These are phyloP conservation scores for Drosophila rellima DNA, from an alignment of 2,888 invertebrate species.

Conservation along the genomic window DNA sequence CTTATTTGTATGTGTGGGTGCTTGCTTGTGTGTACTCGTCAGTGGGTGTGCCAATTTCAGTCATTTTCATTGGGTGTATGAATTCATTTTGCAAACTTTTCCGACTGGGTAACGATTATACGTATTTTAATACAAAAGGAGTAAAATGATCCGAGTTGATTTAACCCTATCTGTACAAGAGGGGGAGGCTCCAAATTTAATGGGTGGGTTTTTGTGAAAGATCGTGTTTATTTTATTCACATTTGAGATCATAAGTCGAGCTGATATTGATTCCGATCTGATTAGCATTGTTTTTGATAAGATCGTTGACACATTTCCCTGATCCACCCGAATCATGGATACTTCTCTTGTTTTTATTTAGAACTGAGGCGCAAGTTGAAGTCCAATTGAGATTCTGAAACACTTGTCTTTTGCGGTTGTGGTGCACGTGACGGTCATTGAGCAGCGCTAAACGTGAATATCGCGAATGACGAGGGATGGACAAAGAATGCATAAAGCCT, in stretches of 20 bases:
- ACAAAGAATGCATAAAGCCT: slow-evolving; percentile 6
- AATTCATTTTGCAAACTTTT: not conserved
- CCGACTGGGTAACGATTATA: not conserved
- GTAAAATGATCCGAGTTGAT: not conserved
- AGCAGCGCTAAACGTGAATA: slow-evolving; percentile 14
- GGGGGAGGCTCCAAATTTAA: too few species aligned
- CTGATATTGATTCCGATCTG: too few species aligned
- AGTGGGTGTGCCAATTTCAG: not conserved
- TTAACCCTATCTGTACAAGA: too few species aligned
- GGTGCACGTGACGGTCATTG: slow-evolving; percentile 62
- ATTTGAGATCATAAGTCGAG: too few species aligned
- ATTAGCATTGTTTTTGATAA: too few species aligned
- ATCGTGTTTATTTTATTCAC: too few species aligned
- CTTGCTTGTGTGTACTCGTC: not conserved
- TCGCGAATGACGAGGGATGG: not conserved
- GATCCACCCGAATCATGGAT: not conserved
- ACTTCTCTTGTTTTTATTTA: not conserved
- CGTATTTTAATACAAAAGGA: not conserved
- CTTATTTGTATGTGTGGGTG: not conserved
- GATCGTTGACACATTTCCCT: too few species aligned
- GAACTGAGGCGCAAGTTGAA: slow-evolving; percentile 5
- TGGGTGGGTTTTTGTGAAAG: too few species aligned
- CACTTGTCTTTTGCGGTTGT: slow-evolving; percentile 28
- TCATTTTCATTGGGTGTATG: slow-evolving; percentile 1
- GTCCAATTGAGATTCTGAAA: slow-evolving; percentile 18